Evolutionary conservation across 1,140 invertebrate species (phyloP), one percentile per base, ranked within the genome.

Genomic region (Drosophila lowei): DNA sequence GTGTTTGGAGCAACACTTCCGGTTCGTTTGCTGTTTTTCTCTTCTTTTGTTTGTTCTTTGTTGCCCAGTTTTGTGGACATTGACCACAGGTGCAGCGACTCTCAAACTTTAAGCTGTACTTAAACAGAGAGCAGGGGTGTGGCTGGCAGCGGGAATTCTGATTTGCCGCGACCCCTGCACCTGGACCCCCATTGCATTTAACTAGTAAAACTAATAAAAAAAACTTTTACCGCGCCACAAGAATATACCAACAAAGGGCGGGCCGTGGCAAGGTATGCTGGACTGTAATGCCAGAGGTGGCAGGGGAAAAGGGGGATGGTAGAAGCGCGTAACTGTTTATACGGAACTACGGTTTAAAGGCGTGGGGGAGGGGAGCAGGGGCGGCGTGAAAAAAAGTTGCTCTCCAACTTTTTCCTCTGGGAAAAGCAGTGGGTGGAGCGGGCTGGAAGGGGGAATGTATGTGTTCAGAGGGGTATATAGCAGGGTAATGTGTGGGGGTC

Each of bases 1-100:
- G 66, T 54, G 60, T 62, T 77, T 73, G 79, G 71, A 67, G 63
- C 72, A 80, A 86, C 50, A 73, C 64, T 86, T 86, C 80, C 80
- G 81, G 81, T 76, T 64, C 42, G 43, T 13, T 42, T 57, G 58
- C 49, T 25, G 41, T 48, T 47, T 8, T 42, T 46, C 42, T 13
- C 9, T 5, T 15, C 0, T 55, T 21, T 44, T 46, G 41, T 15
- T 43, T n/a, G 42, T 38, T 58, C 23, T n/a, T 48, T 38, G 25
- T 43, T 53, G 0, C 1, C 43, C 34, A 43, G 21, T 62, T 15
- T 53, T 43, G 25, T 62, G 61, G 61, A 41, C 68, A 77, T 54
- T 77, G 74, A 68, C 79, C 79, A 81, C 41, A n/a, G 4, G 9
- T 30, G 16, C 63, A 74, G 30, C 64, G 34, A 4, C 42, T 58